A percentile compares a stretch with the other conserved stretches of the same genome.
Evolutionary conservation across 1,140 invertebrate genomes (phyloP).

Genomic region (Brachystomella parvula): DNA sequence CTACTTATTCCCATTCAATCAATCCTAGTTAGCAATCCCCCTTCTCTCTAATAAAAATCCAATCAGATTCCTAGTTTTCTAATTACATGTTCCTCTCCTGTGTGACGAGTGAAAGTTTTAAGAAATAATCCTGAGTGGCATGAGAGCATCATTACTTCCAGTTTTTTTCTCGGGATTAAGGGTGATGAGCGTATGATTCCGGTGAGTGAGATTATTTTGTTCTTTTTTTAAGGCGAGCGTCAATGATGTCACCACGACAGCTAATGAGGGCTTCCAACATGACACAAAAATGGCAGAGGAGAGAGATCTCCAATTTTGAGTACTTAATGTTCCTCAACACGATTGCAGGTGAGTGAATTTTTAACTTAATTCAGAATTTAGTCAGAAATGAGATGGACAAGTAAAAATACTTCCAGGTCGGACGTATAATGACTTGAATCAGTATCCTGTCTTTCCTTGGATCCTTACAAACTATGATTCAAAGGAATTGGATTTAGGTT

Average conservation of each 20-base stretch:
- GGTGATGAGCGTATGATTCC: background rate
- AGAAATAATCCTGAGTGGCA: background rate
- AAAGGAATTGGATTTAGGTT: constrained; percentile 88
- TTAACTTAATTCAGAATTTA: background rate
- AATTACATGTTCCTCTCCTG: background rate
- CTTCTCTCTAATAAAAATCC: too few relatives aligned
- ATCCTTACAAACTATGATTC: constrained; percentile 97
- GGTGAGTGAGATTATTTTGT: background rate
- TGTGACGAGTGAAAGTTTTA: background rate
- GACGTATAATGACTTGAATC: constrained; percentile 98
- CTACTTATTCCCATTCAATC: background rate
- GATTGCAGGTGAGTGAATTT: constrained; percentile 69
- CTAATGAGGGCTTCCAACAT: constrained; percentile 98
- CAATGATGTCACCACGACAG: constrained; percentile 95
- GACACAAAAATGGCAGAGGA: constrained; percentile 97
- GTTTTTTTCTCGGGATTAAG: background rate
- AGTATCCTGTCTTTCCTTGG: constrained; percentile 99
- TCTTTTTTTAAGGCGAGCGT: constrained; percentile 66
- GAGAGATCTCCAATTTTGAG: constrained; percentile 99
- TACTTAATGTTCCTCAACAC: constrained; percentile 99
- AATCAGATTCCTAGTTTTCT: too few relatives aligned
- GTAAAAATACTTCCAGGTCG: constrained; percentile 58
- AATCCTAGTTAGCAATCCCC: background rate
- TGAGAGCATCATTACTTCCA: background rate
- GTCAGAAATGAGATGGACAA: constrained; percentile 2